Percentiles rank a stretch among this genome's conserved stretches.
Evolutionary conservation across 2,113 vertebrate species (phyloP).

Genomic region (Nibea coibor): DNA sequence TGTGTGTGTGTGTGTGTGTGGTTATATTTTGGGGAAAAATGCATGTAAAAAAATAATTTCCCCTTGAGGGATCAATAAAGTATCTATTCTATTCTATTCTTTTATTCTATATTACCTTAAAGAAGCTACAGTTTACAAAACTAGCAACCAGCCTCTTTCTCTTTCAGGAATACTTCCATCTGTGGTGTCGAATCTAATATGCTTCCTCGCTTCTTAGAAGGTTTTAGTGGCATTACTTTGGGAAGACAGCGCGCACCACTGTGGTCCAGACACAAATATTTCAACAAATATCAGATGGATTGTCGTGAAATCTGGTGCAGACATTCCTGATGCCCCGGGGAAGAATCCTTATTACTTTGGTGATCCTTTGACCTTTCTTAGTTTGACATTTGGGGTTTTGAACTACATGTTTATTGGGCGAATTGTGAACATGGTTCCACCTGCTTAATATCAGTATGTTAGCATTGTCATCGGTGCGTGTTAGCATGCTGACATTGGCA

Average conservation of each 20-base stretch:
- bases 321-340: not conserved
- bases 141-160: not conserved
- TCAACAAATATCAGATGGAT: too few relatives aligned
- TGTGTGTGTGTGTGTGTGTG: too few relatives aligned
- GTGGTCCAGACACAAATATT: too few relatives aligned
- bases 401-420: not conserved
- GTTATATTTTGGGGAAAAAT: too few relatives aligned
- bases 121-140: too few relatives aligned
- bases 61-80: too few relatives aligned
- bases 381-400: not conserved
- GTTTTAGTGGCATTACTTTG: too few relatives aligned
- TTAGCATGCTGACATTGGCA: not conserved
- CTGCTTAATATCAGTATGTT: not conserved
- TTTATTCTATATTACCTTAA: too few relatives aligned
- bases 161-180: not conserved
- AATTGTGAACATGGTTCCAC: not conserved
- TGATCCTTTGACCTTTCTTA: not conserved
- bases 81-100: too few relatives aligned
- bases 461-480: not conserved
- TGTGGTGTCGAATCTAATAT: not conserved
- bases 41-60: too few relatives aligned
- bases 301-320: not conserved
- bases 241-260: too few relatives aligned
- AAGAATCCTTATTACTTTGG: not conserved
- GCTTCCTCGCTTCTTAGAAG: not conserved